Evolutionary conservation across 2,888 invertebrate species (phyloP), one percentile per base, ranked within the genome.

Genomic region (Calliphora vomitoria): DNA sequence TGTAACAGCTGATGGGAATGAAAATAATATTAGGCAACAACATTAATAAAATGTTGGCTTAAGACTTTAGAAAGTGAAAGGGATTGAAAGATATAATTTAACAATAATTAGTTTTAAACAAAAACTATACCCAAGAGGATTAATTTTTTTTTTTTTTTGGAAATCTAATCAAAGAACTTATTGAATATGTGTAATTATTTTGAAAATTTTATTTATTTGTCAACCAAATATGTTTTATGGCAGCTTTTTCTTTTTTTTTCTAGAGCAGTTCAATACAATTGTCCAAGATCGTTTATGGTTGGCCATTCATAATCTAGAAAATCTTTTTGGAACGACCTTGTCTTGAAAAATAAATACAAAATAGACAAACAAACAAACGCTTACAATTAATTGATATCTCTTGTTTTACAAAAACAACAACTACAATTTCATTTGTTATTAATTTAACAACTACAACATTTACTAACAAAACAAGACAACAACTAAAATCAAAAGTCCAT

Each of bases 301-400:
- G n/a, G 69, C 76, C 62, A 58, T 31, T 58, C 55, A 68, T 79
- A 66, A 80, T 69, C 74, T 81, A 50, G 68, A 80, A 80, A 75
- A 85, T 81, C 80, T 81, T 85, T 85, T 85, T 75, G 55, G 62
- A 69, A 85, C 85, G 85, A 85, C 85, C 85, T 81, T 85, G 85
- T 85, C 85, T 75, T 81, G 25, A 55, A 75, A 44, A 69, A 58
- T 13, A 47, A 64, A 68, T 35, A 35, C 25, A 25, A 25, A 18
- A 75, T 31, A 41, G 47, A 38, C 31, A 18, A 72, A 55, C 35
- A 31, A 82, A 66, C 66, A 74, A 66, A 74, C 44, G 38, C 13
- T 82, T 66, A 25, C 53, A 79, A 84, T 84, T 84, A 84, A 79
- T 79, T 84, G 84, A 84, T 84, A 84, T 79, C 84, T 74, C 74